phyloP scores from a whole-genome alignment of 2,797 vertebrate species.

The Coreius guichenoti region DNA sequence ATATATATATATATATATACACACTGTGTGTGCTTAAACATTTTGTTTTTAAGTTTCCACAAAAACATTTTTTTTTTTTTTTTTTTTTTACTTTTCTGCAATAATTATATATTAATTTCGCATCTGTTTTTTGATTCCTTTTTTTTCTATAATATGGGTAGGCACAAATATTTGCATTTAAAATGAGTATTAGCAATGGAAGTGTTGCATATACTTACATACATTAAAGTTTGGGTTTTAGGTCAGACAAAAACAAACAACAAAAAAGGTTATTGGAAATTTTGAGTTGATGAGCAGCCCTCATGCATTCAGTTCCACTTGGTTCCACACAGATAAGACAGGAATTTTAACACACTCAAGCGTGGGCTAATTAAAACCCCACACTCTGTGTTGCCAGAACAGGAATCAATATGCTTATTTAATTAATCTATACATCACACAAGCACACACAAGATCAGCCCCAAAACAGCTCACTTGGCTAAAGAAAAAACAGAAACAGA shows the following conservation, averaged over 20 bases:
- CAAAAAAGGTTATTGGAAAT: conserved; percentile 29
- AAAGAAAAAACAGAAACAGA: background rate
- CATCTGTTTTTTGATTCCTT: background rate
- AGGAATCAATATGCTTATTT: conserved; percentile 78
- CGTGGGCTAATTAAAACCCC: conserved; percentile 81
- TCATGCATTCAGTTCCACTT: conserved; percentile 74
- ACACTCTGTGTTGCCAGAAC: conserved; percentile 69
- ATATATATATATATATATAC: too few species aligned
- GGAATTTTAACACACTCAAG: conserved; percentile 77
- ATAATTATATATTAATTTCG: too few species aligned
- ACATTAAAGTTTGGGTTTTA: background rate
- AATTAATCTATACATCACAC: conserved; percentile 76
- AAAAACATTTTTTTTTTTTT: background rate
- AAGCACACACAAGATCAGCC: conserved; percentile 52
- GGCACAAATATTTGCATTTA: background rate
- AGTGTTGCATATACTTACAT: background rate
- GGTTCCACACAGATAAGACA: conserved; percentile 74
- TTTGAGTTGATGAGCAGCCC: conserved; percentile 57
- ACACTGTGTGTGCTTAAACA: background rate
- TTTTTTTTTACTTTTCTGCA: too few species aligned
- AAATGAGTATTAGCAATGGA: background rate
- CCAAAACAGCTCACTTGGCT: conserved; percentile 26
- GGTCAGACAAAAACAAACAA: conserved; percentile 1
- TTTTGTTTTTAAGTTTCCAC: background rate
- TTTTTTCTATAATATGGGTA: background rate